Evolutionary conservation across 2,113 vertebrate species (phyloP).

Genomic region (Ceyx cyanopectus): DNA sequence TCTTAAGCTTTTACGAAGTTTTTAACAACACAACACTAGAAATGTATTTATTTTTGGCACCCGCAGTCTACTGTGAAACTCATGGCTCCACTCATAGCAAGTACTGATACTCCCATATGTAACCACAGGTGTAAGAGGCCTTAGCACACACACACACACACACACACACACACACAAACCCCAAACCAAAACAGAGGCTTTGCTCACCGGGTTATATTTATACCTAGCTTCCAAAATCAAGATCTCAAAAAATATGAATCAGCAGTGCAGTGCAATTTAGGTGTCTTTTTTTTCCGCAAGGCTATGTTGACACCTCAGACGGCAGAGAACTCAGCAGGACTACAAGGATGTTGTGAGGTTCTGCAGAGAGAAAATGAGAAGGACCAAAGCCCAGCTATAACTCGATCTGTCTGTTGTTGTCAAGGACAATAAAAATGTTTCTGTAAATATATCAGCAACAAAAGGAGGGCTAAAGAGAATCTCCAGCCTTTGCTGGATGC

Average conservation of each 20-base stretch:
- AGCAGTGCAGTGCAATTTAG: neutral
- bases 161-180: no score
- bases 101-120: neutral
- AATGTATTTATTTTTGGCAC: neutral
- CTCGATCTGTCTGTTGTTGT: neutral
- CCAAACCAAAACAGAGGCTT: accelerated
- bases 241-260: neutral
- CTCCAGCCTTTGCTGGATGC: neutral
- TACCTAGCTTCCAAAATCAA: neutral
- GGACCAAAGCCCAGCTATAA: neutral
- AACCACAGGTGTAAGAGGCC: neutral
- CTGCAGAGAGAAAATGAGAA: neutral
- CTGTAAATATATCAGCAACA: neutral
- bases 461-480: neutral
- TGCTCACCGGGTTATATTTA: neutral
- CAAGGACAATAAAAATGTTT: neutral
- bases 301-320: neutral
- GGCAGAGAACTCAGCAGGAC: neutral
- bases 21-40: neutral
- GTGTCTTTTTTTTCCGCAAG: neutral
- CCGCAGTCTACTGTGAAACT: neutral
- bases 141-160: neutral
- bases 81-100: neutral
- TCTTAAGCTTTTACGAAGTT: neutral
- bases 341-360: neutral